Conservation (phyloP, 2,113 vertebrate genomes). For the Syngnathoides biaculeatus region DNA sequence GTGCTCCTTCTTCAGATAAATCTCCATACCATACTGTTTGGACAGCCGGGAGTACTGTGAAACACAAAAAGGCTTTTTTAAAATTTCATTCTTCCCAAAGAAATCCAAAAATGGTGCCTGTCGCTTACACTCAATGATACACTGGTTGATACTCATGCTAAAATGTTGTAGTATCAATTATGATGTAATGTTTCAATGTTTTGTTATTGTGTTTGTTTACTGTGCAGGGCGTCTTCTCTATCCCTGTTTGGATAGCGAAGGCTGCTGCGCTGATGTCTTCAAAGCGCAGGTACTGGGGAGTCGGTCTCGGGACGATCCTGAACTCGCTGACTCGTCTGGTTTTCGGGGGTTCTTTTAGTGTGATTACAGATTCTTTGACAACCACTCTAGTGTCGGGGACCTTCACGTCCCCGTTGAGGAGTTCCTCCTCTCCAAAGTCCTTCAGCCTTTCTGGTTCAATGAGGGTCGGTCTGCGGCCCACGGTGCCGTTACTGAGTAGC, state of each 20-base stretch:
- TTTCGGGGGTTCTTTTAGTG: constrained; percentile 69
- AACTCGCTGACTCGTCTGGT: constrained; percentile 51
- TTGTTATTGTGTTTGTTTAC: constrained; percentile 53
- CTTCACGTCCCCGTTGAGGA: constrained; percentile 77
- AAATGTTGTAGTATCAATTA: not conserved
- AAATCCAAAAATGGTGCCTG: not conserved
- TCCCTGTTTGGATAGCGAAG: constrained; percentile 79
- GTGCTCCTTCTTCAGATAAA: constrained; percentile 89
- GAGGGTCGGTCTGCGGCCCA: constrained; percentile 62
- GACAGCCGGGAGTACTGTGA: constrained; percentile 86
- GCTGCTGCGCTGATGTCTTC: constrained; percentile 87
- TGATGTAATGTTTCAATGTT: not conserved
- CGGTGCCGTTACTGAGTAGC: constrained; percentile 60
- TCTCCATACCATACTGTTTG: constrained; percentile 86
- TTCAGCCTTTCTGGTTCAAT: constrained; percentile 84
- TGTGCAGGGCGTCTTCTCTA: constrained; percentile 88
- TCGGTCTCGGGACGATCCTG: constrained; percentile 50
- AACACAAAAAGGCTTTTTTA: constrained; percentile 14
- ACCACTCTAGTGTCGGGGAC: constrained; percentile 72
- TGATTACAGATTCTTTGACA: constrained; percentile 58
- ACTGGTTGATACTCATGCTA: no score
- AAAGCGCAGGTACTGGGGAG: constrained; percentile 74
- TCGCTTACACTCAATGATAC: not conserved
- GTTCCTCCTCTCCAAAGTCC: constrained; percentile 87
- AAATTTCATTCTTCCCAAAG: not conserved